A percentile compares a stretch with the other conserved stretches of the same genome.
These are phyloP conservation scores for Tiphia femorata DNA, from an alignment of 2,888 invertebrate species.

Conservation along the genomic window DNA sequence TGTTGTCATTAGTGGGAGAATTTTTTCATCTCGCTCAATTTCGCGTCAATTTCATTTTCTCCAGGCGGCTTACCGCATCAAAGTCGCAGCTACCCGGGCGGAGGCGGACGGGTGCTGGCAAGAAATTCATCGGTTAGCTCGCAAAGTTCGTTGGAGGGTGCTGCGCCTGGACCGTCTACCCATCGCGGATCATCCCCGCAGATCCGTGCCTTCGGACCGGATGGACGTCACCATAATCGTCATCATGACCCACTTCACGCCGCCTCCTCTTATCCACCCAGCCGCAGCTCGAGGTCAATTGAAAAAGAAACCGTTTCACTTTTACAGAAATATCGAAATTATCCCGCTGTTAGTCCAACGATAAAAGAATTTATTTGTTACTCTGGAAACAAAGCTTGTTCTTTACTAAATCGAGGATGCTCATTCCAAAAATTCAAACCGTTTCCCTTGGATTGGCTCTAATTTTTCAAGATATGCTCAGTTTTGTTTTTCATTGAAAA, in stretches of 20 bases:
- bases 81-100: conserved; percentile 75
- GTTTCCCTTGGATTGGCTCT: too few species aligned
- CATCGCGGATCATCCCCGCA: conserved; percentile 88
- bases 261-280: conserved; percentile 63
- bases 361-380: too few species aligned
- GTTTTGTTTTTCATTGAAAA: too few species aligned
- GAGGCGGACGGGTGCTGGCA: conserved; percentile 68
- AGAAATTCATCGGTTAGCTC: conserved; percentile 86
- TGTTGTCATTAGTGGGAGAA: too few species aligned
- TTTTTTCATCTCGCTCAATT: conserved; percentile 2
- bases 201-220: conserved; percentile 86
- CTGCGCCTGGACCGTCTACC: conserved; percentile 70
- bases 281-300: conserved; percentile 58
- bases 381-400: too few species aligned
- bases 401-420: too few species aligned
- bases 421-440: too few species aligned
- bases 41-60: conserved; percentile 8
- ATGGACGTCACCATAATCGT: conserved; percentile 73
- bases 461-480: too few species aligned
- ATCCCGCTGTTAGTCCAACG: too few species aligned
- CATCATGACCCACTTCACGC: conserved; percentile 56
- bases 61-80: conserved; percentile 71
- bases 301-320: too few species aligned
- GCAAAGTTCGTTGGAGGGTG: conserved; percentile 85
- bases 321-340: too few species aligned